phyloP scores from a whole-genome alignment of 1,140 invertebrate genomes.

The Colletes latitarsis region DNA sequence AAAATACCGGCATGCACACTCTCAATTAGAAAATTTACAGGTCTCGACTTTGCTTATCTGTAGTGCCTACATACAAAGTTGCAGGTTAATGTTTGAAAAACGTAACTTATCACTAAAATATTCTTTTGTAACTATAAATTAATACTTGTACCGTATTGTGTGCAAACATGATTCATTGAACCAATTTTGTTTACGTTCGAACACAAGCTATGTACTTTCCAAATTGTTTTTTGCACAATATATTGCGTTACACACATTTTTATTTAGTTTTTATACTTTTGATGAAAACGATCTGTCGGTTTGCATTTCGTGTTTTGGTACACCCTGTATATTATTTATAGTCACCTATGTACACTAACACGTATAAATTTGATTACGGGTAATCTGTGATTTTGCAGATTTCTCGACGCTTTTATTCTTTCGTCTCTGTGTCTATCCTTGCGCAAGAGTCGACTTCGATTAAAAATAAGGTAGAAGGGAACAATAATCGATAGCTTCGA shows the following conservation, averaged over 20 bases:
- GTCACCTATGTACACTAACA: background rate
- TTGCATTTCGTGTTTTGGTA: no score
- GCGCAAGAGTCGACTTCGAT: background rate
- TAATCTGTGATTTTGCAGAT: slow-evolving; percentile 50
- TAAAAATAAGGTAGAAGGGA: background rate
- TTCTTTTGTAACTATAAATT: no score
- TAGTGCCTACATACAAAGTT: no score
- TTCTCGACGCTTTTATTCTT: slow-evolving; percentile 1
- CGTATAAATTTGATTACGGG: slow-evolving; percentile 38
- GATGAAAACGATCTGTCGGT: background rate
- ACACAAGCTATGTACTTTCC: background rate
- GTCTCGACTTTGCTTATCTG: no score
- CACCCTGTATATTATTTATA: slow-evolving; percentile 12
- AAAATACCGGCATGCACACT: background rate
- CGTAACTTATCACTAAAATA: no score
- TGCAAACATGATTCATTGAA: no score
- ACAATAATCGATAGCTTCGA: background rate
- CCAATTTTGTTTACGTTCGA: no score
- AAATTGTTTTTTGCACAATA: background rate
- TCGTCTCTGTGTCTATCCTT: background rate
- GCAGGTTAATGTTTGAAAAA: no score
- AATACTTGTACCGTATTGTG: no score
- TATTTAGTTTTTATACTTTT: no score
- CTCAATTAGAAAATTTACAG: background rate
- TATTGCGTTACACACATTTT: no score